Evolutionary conservation across 2,113 vertebrate species (phyloP), one percentile per base, ranked within the genome.

Genomic region (Cinclus mexicanus): DNA sequence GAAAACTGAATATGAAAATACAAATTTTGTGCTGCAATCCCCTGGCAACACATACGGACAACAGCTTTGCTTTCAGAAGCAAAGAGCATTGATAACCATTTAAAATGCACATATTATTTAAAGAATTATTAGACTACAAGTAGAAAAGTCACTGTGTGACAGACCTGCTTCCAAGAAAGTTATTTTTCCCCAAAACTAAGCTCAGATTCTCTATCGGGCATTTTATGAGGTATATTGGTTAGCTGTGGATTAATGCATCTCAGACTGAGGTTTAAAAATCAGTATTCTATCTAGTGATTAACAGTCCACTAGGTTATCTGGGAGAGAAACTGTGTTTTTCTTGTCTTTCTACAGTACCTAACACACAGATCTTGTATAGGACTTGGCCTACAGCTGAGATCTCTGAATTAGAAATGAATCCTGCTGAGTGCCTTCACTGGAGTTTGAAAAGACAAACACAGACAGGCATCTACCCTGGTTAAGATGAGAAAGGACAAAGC

Each of bases 1-100:
- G 1, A 89, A 89, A 84, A 69, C 11, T 72, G 26, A 87, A 56
- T 3, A 53, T 8, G 28, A 74, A 91, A 91, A 57, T 10, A 56
- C 7, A 65, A 56, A 35, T 35, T 49, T 69, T 69, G 46, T 69
- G 11, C 29, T 86, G 76, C 8, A 22, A 44, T 12, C 55, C 21
- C 83, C 47, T 21, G 39, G 39, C 12, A 71, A 76, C 15, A 8
- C 49, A 72, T 21, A 80, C 3, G 55, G 52, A 46, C 2, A 12
- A 57, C 53, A 82, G 28, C 15, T 78, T 57, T 75, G 25, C 52
- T 85, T 88, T 83, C 42, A 69, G 29, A 83, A 50, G 29, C 29
- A 69, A 87, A 68, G 59, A 44, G n/a, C 14, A 57, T 12, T 0
- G 0, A 37, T 33, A 59, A 59, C 3, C 29, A 59, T 21, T 50